Base-by-base conservation (phyloP, 2,797 vertebrate genomes). In the Rallus crepitans region DNA sequence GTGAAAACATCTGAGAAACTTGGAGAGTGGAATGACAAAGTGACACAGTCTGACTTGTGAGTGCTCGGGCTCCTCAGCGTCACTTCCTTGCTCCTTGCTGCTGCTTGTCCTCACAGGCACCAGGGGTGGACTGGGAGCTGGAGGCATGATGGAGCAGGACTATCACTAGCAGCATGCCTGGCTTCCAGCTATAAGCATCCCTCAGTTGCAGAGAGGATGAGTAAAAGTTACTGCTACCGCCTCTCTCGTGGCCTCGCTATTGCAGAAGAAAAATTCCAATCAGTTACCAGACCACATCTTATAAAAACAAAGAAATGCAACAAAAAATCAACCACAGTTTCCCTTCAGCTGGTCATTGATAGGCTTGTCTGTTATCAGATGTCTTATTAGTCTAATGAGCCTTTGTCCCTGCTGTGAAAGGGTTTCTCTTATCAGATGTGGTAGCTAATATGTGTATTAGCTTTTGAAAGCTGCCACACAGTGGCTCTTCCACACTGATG, bases 21-120 rank as follows among this genome's bases (percentile, higher is more conserved):
- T 88, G 98, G 98, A 97, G 97, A 98, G 97, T 99, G 99, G 98
- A 99, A 98, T 97, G 98, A 99, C 96, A 98, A 98, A 94, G 98
- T 99, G 97, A 97, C 98, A 92, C 95, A 98, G 95, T 99, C 98
- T 70, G 98, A 98, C 92, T 97, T 99, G 99, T 98, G 98, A 99
- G 99, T 99, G 95, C 96, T 96, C 7, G 68, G 68, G 89, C 89
- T 81, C 68, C 53, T 78, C 85, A 85, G 93, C 85, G 48, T 75
- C 72, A 64, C 61, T 65, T 81, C 63, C 73, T 48, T 79, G 45
- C 83, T 90, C 92, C 89, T 93, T 24, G 40, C 92, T 86, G 56
- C 82, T 87, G 3, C 84, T 78, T 47, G 12, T 79, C 94, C 78
- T 93, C 52, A 1, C 52, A 35, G 93, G 83, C 42, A 11, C 35